A percentile compares a stretch with the other conserved stretches of the same genome.
phyloP scores from a whole-genome alignment of 2,113 vertebrate genomes.

The Ciconia boyciana region DNA sequence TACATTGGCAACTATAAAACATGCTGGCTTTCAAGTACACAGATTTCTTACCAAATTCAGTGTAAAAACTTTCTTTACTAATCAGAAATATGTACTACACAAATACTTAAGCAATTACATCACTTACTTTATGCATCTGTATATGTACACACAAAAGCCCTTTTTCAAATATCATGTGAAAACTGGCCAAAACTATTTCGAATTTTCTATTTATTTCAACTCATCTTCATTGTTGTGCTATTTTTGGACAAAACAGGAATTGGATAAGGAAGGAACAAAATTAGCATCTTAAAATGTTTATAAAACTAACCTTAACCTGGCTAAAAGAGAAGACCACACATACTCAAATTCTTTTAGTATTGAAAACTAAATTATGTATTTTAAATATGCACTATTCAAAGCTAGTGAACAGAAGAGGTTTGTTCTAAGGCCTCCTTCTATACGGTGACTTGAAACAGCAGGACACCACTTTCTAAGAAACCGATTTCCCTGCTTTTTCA shows the following conservation, averaged over 20 bases:
- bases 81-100: neutral
- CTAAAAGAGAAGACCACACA: neutral
- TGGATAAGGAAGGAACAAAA: neutral
- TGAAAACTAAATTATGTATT: neutral
- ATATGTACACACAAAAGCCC: neutral
- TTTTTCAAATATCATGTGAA: neutral
- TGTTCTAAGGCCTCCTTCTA: neutral
- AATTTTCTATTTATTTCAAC: neutral
- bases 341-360: neutral
- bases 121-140: neutral
- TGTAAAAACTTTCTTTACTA: neutral
- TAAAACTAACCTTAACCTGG: neutral
- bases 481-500: neutral
- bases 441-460: neutral
- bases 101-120: neutral
- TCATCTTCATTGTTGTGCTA: neutral
- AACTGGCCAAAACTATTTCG: neutral
- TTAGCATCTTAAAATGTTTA: neutral
- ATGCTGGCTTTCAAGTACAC: neutral
- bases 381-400: neutral
- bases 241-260: neutral
- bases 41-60: neutral
- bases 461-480: neutral
- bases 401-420: neutral
- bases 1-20: neutral